These are phyloP conservation scores for Nixonia krombeini DNA, from an alignment of 1,140 invertebrate genomes.

Conservation along the genomic window DNA sequence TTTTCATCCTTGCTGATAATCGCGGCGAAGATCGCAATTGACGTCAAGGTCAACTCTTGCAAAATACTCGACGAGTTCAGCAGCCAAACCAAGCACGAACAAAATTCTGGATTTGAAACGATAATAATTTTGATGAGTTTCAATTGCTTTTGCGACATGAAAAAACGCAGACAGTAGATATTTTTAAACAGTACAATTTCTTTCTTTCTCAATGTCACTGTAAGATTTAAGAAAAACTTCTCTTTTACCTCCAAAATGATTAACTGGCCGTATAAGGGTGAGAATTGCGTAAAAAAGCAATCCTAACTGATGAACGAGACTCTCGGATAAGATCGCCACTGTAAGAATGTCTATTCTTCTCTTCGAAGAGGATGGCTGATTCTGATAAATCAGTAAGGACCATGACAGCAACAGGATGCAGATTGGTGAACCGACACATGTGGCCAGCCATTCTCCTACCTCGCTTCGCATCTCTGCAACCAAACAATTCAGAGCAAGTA, in stretches of 20 bases:
- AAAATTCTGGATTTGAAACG: too few relatives aligned
- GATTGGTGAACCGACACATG: conserved; percentile 72
- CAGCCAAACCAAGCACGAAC: conserved; percentile 71
- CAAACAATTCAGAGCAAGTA: conserved; percentile 1
- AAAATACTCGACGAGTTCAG: conserved; percentile 72
- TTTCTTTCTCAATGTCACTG: not conserved
- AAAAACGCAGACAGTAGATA: too few relatives aligned
- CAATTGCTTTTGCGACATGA: too few relatives aligned
- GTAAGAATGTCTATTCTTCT: conserved; percentile 74
- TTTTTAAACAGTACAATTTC: not conserved
- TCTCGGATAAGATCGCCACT: conserved; percentile 68
- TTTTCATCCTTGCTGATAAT: conserved; percentile 62
- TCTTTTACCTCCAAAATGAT: conserved; percentile 62
- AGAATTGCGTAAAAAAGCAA: conserved; percentile 70
- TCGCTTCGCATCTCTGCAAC: conserved; percentile 68
- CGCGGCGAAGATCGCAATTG: conserved; percentile 71
- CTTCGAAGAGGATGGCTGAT: conserved; percentile 70
- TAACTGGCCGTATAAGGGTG: conserved; percentile 68
- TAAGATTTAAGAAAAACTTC: not conserved
- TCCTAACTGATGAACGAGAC: conserved; percentile 69
- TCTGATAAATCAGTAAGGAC: conserved; percentile 72
- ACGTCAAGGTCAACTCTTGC: conserved; percentile 72
- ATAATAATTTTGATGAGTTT: too few relatives aligned
- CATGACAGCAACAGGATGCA: conserved; percentile 70
- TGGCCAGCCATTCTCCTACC: conserved; percentile 70